Conservation (phyloP, 2,113 vertebrate genomes). For the Monarcha castaneiventris region DNA sequence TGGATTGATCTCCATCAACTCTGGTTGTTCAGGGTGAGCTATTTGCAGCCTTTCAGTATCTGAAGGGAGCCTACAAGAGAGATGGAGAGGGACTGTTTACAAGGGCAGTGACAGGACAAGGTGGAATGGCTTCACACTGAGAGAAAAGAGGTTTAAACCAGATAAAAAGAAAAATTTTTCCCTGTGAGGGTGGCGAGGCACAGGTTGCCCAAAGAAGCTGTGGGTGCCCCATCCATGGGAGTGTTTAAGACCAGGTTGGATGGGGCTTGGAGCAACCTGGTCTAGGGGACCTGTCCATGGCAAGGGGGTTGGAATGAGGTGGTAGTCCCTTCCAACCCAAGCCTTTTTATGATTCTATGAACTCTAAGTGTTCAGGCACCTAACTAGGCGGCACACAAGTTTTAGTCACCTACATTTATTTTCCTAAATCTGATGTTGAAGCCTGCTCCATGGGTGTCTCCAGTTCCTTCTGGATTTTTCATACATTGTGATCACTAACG, state of each 20-base stretch:
- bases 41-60: not conserved
- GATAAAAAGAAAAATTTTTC: not conserved
- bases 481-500: accelerated
- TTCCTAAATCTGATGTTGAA: not conserved
- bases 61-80: not conserved
- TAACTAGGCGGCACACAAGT: not conserved
- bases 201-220: not conserved
- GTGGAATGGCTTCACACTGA: not conserved
- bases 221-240: not conserved
- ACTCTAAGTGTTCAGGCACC: not conserved
- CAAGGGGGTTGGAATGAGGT: not conserved
- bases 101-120: not conserved
- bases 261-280: not conserved
- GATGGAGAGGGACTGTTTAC: not conserved
- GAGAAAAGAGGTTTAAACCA: not conserved
- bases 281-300: too few species aligned
- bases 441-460: not conserved
- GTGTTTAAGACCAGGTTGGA: not conserved
- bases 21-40: not conserved
- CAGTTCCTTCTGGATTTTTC: not conserved
- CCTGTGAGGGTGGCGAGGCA: not conserved
- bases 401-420: not conserved
- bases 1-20: not conserved
- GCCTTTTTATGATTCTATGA: not conserved
- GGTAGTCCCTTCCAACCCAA: not conserved